Evolutionary conservation across 1,140 invertebrate genomes (phyloP).

Genomic region (Chelonus insularis): DNA sequence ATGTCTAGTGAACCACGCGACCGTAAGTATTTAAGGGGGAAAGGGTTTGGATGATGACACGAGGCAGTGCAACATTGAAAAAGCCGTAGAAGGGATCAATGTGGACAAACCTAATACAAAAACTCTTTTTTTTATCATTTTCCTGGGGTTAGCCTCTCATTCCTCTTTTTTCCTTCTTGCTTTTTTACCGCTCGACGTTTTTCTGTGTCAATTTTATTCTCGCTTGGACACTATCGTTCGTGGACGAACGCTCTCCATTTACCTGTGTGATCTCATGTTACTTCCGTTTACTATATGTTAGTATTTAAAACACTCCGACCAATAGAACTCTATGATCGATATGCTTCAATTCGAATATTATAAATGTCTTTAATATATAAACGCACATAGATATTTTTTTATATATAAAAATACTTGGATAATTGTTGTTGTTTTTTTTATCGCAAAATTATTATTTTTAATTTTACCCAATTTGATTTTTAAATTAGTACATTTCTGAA

Average conservation of each 20-base stretch:
- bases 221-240: background rate
- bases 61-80: constrained; percentile 38
- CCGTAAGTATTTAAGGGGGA: constrained; percentile 53
- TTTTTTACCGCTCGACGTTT: constrained; percentile 15
- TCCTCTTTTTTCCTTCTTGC: constrained; percentile 12
- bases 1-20: constrained; percentile 50
- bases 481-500: too few species aligned
- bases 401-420: too few species aligned
- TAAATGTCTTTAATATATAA: too few species aligned
- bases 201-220: constrained; percentile 19
- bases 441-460: too few species aligned
- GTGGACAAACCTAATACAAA: constrained; percentile 21
- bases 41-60: constrained; percentile 43
- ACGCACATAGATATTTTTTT: too few species aligned
- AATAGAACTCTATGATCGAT: background rate
- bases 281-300: background rate
- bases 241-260: constrained; percentile 13
- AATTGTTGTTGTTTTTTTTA: too few species aligned
- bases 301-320: background rate
- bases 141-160: background rate
- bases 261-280: background rate
- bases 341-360: too few species aligned
- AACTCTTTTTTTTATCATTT: constrained; percentile 18
- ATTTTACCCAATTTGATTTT: too few species aligned
- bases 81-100: constrained; percentile 28